These are phyloP conservation scores for Edolisoma coerulescens DNA, from an alignment of 2,113 vertebrate species.

Conservation along the genomic window DNA sequence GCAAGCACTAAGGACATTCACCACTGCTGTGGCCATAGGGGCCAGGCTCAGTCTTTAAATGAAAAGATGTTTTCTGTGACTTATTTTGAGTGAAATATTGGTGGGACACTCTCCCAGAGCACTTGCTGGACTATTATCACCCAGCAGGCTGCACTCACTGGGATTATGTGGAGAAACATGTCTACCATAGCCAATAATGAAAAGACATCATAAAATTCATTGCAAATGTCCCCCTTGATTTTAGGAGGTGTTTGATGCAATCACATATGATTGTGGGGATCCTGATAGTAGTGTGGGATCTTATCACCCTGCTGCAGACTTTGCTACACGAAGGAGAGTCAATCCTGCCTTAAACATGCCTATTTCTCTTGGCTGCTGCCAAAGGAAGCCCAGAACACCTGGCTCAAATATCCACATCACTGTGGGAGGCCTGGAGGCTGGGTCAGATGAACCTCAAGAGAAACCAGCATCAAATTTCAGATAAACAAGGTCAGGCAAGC, in stretches of 20 bases:
- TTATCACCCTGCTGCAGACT: background rate
- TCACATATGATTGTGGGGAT: background rate
- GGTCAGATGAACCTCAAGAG: background rate
- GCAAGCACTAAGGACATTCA: background rate
- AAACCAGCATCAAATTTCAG: constrained; percentile 17
- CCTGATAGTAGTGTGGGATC: background rate
- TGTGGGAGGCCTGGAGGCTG: background rate
- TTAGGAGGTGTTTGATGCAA: background rate
- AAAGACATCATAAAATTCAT: background rate
- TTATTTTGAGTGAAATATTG: background rate
- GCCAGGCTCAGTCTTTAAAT: background rate
- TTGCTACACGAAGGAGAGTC: background rate
- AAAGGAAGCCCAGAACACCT: background rate
- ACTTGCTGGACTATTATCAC: background rate
- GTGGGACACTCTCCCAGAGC: background rate
- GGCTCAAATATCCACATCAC: background rate
- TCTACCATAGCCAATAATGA: background rate
- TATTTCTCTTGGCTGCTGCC: background rate
- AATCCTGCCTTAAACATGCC: background rate
- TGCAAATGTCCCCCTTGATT: background rate
- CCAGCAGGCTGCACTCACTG: background rate
- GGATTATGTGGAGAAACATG: background rate
- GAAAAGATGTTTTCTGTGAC: background rate
- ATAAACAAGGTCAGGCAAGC: background rate
- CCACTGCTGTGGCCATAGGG: fast-evolving